Percentiles rank a stretch among this genome's conserved stretches.
phyloP scores from a whole-genome alignment of 1,140 invertebrate species.

The Caenorhabditis briggsae region DNA sequence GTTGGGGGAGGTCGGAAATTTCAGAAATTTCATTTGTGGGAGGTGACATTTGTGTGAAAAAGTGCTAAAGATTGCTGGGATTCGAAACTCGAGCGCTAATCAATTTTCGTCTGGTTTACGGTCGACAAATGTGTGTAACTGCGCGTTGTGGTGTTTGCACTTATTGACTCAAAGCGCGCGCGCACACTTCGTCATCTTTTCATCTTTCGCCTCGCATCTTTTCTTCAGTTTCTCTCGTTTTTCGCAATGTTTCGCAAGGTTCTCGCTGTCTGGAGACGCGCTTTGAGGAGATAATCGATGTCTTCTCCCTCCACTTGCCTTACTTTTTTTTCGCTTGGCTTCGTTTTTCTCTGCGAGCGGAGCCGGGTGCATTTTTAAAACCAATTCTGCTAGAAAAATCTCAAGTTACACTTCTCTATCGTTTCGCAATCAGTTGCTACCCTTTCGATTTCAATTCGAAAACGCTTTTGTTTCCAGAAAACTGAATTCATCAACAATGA shows the following conservation, averaged over 20 bases:
- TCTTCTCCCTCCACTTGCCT: background rate
- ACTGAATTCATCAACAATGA: background rate
- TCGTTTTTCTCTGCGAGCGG: no score
- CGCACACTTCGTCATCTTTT: background rate
- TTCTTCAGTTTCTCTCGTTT: background rate
- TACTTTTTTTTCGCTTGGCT: background rate
- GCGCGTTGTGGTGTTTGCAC: background rate
- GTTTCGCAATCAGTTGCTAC: no score
- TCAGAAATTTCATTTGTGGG: no score
- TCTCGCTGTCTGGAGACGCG: no score
- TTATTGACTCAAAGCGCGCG: constrained; percentile 14
- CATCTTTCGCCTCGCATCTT: background rate
- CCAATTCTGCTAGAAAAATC: no score
- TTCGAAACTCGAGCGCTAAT: background rate
- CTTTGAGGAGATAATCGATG: no score
- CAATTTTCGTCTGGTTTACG: background rate
- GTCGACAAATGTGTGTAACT: background rate
- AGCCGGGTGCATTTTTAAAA: no score
- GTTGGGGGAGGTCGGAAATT: no score
- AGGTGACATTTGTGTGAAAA: background rate
- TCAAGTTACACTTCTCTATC: no score
- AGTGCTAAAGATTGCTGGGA: background rate
- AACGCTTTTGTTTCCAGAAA: background rate
- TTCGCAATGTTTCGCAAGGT: no score
- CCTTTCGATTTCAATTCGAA: background rate